A percentile compares a stretch with the other conserved stretches of the same genome.
These are phyloP conservation scores for Agrochola macilenta DNA, from an alignment of 2,888 invertebrate genomes.

Conservation along the genomic window DNA sequence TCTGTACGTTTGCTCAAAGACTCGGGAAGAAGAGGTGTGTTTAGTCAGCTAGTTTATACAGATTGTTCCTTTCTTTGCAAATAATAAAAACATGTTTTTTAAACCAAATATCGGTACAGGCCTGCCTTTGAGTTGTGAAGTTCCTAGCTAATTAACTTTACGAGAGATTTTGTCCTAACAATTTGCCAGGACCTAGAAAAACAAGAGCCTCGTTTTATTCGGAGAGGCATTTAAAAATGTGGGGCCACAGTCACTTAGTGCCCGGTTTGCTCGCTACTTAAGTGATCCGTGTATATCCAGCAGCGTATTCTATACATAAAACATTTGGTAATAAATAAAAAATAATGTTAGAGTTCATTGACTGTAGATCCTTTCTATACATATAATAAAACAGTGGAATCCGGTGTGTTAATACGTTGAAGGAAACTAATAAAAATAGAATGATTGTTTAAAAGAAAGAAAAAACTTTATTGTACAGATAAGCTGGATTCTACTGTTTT, in stretches of 20 bases:
- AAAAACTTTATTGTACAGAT: no score
- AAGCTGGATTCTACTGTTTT: no score
- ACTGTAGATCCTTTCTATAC: neutral
- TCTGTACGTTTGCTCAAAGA: neutral
- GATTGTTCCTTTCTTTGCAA: neutral
- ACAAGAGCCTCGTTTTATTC: conserved; percentile 34
- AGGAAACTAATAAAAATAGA: no score
- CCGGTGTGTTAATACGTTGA: no score
- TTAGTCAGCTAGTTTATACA: neutral
- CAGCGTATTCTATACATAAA: neutral
- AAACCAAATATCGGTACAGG: neutral
- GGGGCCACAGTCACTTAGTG: neutral
- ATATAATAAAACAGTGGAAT: no score
- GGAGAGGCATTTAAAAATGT: conserved; percentile 39
- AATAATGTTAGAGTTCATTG: neutral
- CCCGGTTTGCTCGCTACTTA: neutral
- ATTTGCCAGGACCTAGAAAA: conserved; percentile 30
- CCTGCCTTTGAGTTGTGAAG: conserved; percentile 13
- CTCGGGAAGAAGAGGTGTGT: no score
- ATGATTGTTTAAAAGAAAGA: no score
- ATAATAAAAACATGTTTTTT: neutral
- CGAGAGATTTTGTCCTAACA: conserved; percentile 31
- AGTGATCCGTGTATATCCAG: neutral
- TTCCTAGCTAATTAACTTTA: conserved; percentile 34
- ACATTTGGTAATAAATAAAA: neutral